A percentile compares a stretch with the other conserved stretches of the same genome.
phyloP scores from a whole-genome alignment of 2,888 invertebrate genomes.

The Stegophylla sp. region DNA sequence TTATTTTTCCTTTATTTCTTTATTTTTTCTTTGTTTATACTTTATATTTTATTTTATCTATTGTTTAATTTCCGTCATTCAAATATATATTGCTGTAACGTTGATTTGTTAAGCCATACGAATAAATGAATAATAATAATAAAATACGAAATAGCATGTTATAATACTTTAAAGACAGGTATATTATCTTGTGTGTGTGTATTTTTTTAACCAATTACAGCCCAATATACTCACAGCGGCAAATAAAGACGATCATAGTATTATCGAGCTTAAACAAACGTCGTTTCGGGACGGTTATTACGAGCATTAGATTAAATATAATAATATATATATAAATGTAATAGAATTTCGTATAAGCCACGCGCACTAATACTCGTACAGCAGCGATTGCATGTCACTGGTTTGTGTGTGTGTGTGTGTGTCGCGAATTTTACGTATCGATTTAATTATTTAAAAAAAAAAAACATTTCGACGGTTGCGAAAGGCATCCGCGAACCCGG shows the following conservation, averaged over 20 bases:
- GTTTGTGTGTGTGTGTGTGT: neutral
- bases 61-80: no score
- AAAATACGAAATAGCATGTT: slow-evolving; percentile 20
- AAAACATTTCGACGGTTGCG: neutral
- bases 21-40: no score
- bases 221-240: no score
- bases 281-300: neutral
- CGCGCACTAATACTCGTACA: neutral
- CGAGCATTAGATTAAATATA: no score
- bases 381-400: neutral
- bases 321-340: neutral
- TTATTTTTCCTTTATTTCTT: no score
- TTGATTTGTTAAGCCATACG: no score
- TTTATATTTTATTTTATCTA: no score
- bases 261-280: neutral
- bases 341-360: neutral
- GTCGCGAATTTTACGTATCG: neutral
- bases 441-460: slow-evolving; percentile 18
- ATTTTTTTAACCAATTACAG: no score
- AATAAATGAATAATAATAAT: slow-evolving; percentile 1
- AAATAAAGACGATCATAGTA: neutral
- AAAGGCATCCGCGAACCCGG: neutral
- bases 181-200: neutral
- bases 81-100: no score
- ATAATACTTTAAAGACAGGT: neutral